Percentiles rank a stretch among this genome's conserved stretches.
Evolutionary conservation across 2,113 vertebrate species (phyloP).

Genomic region (Oryzias javanicus): DNA sequence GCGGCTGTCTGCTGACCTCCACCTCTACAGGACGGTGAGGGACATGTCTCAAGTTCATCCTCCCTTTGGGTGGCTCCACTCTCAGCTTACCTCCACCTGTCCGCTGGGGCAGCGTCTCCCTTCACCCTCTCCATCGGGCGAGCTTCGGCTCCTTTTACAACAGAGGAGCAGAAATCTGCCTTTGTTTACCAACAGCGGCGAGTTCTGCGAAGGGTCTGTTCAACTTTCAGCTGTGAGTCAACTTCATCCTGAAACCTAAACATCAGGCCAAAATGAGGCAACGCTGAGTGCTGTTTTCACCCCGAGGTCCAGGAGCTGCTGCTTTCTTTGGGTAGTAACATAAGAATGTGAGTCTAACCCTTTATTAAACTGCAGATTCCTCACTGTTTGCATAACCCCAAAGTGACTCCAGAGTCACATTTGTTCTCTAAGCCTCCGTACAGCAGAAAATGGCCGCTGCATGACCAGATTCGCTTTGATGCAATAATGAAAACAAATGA

Average conservation of each 20-base stretch:
- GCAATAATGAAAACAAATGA: slow-evolving; percentile 78
- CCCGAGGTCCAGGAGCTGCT: slow-evolving; percentile 49
- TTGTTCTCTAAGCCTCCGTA: slow-evolving; percentile 68
- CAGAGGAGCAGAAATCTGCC: slow-evolving; percentile 59
- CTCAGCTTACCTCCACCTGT: slow-evolving; percentile 82
- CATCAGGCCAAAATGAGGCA: slow-evolving; percentile 19
- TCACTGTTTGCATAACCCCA: slow-evolving; percentile 72
- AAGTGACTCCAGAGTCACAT: slow-evolving; percentile 72
- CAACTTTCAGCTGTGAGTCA: not conserved
- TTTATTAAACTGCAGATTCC: slow-evolving; percentile 74
- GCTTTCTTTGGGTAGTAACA: slow-evolving; percentile 69
- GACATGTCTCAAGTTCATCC: slow-evolving; percentile 81
- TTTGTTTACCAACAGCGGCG: slow-evolving; percentile 49
- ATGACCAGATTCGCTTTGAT: slow-evolving; percentile 75
- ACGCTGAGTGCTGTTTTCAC: slow-evolving; percentile 29
- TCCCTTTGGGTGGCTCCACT: slow-evolving; percentile 77
- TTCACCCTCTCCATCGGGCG: slow-evolving; percentile 72
- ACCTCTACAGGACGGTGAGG: slow-evolving; percentile 73
- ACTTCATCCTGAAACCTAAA: slow-evolving; percentile 19
- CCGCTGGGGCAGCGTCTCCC: slow-evolving; percentile 58
- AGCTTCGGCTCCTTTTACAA: slow-evolving; percentile 63
- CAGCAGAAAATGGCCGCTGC: slow-evolving; percentile 71
- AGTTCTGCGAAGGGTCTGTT: not conserved
- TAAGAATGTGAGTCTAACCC: slow-evolving; percentile 74
- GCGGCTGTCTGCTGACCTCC: slow-evolving; percentile 73